phyloP scores from a whole-genome alignment of 2,113 vertebrate genomes.

The rabbit (Oryctolagus cuniculus) region mOryCun1.1 NC_091447.1:22626501-22627000 shows the following conservation, averaged over 20 bases:
- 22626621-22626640: neutral
- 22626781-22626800: neutral
- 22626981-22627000: neutral
- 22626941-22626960: constrained; percentile 37
- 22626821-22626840: neutral
- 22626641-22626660: neutral
- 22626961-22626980: neutral
- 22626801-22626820: neutral
- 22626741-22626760: neutral
- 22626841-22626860: neutral
- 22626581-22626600: too few species aligned
- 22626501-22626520: too few species aligned
- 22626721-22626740: neutral
- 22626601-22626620: too few species aligned
- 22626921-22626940: neutral
- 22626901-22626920: neutral
- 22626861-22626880: neutral
- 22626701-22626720: neutral
- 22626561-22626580: too few species aligned
- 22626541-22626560: too few species aligned
- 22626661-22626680: neutral
- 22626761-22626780: neutral
- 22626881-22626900: neutral
- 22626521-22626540: too few species aligned
- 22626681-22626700: neutral